Evolutionary conservation across 2,797 vertebrate species (phyloP).

Genomic region (Artibeus jamaicensis): DNA sequence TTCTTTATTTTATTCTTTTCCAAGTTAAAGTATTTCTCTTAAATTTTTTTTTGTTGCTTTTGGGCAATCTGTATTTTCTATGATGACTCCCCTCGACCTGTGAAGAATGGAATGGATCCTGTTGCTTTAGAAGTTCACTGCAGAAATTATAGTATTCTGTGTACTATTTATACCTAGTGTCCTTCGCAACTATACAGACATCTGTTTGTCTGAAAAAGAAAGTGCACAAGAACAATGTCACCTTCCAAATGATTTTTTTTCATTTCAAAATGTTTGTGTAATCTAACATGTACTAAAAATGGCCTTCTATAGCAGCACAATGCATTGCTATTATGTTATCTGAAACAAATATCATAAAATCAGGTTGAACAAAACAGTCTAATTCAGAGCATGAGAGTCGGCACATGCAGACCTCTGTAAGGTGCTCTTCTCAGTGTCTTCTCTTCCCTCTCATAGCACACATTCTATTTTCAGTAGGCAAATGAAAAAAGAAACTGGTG

Average conservation of each 20-base stretch:
- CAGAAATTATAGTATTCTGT: neutral
- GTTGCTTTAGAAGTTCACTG: neutral
- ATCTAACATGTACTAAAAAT: neutral
- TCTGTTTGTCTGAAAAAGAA: neutral
- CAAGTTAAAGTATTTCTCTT: neutral
- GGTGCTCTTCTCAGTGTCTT: neutral
- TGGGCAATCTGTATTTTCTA: neutral
- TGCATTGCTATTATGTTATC: neutral
- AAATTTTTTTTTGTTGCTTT: neutral
- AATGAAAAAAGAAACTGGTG: conserved; percentile 67
- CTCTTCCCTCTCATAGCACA: conserved; percentile 44
- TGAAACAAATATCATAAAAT: neutral
- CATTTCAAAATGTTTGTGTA: neutral
- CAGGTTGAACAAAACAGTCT: neutral
- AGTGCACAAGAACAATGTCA: neutral
- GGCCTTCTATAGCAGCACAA: neutral
- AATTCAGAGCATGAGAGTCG: neutral
- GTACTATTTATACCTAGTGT: neutral
- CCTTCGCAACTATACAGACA: neutral
- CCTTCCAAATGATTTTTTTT: neutral
- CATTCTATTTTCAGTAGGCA: conserved; percentile 66
- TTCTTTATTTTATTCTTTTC: neutral
- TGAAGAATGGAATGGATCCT: neutral
- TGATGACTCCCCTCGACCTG: neutral
- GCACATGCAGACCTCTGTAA: neutral